Evolutionary conservation across 2,797 vertebrate species (phyloP).

Genomic region (Arctocebus calabarensis): DNA sequence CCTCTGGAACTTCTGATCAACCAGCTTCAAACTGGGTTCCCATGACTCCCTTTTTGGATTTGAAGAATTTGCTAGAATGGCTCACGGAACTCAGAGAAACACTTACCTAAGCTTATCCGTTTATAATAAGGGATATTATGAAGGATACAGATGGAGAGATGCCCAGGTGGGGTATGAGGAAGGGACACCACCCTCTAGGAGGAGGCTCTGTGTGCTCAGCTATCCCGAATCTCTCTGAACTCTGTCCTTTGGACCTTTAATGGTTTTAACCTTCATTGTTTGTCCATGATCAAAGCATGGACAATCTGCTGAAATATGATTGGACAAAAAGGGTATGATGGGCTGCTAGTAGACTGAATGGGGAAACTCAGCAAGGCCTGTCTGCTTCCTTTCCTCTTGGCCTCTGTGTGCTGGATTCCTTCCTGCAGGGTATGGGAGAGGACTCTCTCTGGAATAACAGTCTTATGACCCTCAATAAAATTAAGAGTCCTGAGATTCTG

Average conservation of each 20-base stretch:
- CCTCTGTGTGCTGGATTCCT: background rate
- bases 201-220: background rate
- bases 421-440: background rate
- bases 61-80: background rate
- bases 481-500: background rate
- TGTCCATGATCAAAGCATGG: background rate
- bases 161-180: background rate
- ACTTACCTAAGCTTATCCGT: background rate
- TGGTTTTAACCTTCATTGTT: background rate
- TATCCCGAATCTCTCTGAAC: background rate
- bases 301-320: background rate
- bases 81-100: background rate
- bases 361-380: background rate
- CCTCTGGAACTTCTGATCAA: background rate
- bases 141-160: background rate
- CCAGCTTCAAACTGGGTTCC: background rate
- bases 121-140: background rate
- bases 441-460: background rate
- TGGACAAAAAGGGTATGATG: background rate
- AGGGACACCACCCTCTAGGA: background rate
- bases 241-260: background rate
- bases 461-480: background rate
- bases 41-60: background rate
- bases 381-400: too few species aligned
- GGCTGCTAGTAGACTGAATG: background rate